These are phyloP conservation scores for Ophthalmolycus amberensis DNA, from an alignment of 2,113 vertebrate genomes.

Conservation along the genomic window DNA sequence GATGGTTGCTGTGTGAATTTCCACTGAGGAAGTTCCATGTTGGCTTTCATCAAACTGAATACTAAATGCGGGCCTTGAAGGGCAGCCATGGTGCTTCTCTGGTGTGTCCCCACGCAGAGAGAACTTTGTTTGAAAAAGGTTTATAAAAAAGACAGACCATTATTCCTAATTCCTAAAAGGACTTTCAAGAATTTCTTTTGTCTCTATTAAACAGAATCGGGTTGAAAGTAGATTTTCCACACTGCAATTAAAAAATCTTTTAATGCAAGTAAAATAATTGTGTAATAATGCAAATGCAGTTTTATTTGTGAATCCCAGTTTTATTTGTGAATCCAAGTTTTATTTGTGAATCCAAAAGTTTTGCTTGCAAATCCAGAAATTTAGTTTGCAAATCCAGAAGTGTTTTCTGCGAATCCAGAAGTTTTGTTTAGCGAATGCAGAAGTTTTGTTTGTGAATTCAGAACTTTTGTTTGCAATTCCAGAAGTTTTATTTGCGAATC, in stretches of 20 bases:
- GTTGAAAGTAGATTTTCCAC: not conserved
- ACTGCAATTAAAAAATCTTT: not conserved
- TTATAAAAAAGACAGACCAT: not conserved
- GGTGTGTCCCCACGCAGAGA: not conserved
- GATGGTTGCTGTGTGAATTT: slow-evolving; percentile 53
- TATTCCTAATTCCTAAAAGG: not conserved
- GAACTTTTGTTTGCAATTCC: too few species aligned
- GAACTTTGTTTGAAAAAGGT: not conserved
- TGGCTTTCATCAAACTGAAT: slow-evolving; percentile 32
- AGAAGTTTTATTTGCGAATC: too few species aligned
- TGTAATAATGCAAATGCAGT: not conserved
- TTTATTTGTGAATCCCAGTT: too few species aligned
- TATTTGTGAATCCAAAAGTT: too few species aligned
- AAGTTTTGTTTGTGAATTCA: too few species aligned
- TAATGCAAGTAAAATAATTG: not conserved
- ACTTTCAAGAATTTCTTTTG: not conserved
- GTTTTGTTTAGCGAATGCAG: too few species aligned
- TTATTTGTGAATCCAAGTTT: too few species aligned
- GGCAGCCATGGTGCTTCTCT: not conserved
- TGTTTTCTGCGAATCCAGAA: too few species aligned
- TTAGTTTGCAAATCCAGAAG: too few species aligned
- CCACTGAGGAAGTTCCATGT: slow-evolving; percentile 44
- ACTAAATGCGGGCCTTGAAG: slow-evolving; percentile 1
- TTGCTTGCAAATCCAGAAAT: too few species aligned
- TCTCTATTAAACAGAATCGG: not conserved